Percentiles rank a stretch among this genome's conserved stretches.
Conservation (phyloP, 2,797 vertebrate species). For the Chrysocyon brachyurus region DNA sequence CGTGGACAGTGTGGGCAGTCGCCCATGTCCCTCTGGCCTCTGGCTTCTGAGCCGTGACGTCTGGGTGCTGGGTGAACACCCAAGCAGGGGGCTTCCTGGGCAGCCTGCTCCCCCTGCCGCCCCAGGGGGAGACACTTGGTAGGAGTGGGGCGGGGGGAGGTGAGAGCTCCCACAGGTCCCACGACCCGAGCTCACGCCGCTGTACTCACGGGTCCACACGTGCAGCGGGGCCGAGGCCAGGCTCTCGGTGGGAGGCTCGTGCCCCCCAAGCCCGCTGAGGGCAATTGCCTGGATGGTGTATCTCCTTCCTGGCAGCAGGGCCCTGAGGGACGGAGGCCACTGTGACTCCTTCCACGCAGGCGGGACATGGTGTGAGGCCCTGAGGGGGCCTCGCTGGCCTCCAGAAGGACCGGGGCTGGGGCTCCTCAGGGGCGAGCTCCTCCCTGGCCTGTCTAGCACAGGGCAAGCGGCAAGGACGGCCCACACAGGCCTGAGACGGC, state of each 20-base stretch:
- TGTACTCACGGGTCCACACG: constrained; percentile 95
- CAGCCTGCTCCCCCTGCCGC: background rate
- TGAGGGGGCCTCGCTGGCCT: background rate
- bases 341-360: background rate
- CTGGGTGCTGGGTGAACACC: background rate
- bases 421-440: background rate
- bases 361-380: background rate
- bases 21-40: fast-evolving
- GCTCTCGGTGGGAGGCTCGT: constrained; percentile 94
- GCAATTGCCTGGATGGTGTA: constrained; percentile 93
- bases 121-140: background rate
- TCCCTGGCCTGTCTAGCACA: background rate
- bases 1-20: fast-evolving
- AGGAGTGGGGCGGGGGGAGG: background rate
- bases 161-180: background rate
- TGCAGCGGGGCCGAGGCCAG: constrained; percentile 92
- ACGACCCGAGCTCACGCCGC: fast-evolving
- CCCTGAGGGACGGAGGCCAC: constrained; percentile 86
- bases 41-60: background rate
- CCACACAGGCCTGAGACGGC: fast-evolving
- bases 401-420: background rate
- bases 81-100: background rate
- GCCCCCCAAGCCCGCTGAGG: constrained; percentile 92
- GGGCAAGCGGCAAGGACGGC: background rate
- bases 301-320: constrained; percentile 94